Conservation (phyloP, 2,113 vertebrate genomes). For the Parus major region DNA sequence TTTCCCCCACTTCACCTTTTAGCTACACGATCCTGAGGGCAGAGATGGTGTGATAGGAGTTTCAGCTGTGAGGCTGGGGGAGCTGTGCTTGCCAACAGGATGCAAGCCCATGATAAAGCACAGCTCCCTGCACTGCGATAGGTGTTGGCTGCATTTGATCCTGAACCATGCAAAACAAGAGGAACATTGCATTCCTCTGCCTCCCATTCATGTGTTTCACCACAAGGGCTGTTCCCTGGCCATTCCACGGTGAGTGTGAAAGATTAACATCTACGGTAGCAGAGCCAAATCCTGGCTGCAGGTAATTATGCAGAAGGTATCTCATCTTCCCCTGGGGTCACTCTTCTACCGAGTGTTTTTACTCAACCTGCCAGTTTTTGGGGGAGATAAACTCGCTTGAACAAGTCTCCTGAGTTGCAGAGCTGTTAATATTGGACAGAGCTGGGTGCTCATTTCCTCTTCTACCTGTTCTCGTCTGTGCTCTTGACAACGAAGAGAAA, state of each 20-base stretch:
- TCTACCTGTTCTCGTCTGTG: neutral
- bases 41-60: neutral
- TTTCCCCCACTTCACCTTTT: neutral
- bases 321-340: slow-evolving; percentile 51
- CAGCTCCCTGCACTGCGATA: neutral
- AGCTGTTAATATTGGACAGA: neutral
- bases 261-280: neutral
- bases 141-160: neutral
- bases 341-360: slow-evolving; percentile 11
- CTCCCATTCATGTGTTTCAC: neutral
- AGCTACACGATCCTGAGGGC: neutral
- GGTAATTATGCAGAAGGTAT: slow-evolving; percentile 9
- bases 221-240: neutral
- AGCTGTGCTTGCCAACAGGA: slow-evolving; percentile 12
- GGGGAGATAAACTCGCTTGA: neutral
- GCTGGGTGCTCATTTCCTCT: slow-evolving; percentile 12
- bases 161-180: neutral
- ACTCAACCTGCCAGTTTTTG: neutral
- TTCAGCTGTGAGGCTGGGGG: neutral
- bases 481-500: neutral
- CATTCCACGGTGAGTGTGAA: neutral
- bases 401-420: neutral
- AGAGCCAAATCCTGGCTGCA: slow-evolving; percentile 14
- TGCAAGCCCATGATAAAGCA: neutral
- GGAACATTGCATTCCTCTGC: slow-evolving; percentile 12